Evolutionary conservation across 2,888 invertebrate genomes (phyloP).

Genomic region (Limnephilus marmoratus): DNA sequence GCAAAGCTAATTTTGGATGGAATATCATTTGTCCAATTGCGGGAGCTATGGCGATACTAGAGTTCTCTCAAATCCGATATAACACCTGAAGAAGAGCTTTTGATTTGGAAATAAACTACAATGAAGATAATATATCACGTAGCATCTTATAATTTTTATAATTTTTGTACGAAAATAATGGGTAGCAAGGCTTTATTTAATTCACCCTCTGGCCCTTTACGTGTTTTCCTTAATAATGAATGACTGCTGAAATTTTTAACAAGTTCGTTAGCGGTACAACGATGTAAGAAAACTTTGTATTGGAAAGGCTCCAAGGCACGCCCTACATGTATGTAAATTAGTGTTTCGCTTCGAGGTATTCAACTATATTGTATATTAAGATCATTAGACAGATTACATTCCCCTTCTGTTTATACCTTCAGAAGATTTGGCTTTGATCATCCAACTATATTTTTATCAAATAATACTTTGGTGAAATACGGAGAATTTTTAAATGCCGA

Average conservation of each 20-base stretch:
- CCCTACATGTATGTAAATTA: conserved; percentile 10
- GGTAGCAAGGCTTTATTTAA: neutral
- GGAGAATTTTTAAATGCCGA: neutral
- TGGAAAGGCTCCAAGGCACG: neutral
- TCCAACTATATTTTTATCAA: neutral
- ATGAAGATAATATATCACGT: neutral
- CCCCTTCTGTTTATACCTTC: neutral
- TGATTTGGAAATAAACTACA: neutral
- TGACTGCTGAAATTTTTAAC: neutral
- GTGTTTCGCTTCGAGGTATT: neutral
- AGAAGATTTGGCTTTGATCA: neutral
- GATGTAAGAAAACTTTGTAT: conserved; percentile 17
- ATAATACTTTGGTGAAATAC: neutral
- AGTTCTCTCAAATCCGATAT: neutral
- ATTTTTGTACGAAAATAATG: neutral
- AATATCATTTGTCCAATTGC: neutral
- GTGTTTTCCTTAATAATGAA: conserved; percentile 15
- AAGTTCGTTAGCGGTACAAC: conserved; percentile 31
- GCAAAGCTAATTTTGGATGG: no score
- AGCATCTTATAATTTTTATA: neutral
- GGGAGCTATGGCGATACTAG: neutral
- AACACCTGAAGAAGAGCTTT: neutral
- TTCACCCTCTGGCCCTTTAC: neutral
- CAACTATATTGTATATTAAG: neutral
- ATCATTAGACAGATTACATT: conserved; percentile 13